A percentile compares a stretch with the other conserved stretches of the same genome.
Conservation (phyloP, 2,113 vertebrate genomes). For the Rhea pennata region DNA sequence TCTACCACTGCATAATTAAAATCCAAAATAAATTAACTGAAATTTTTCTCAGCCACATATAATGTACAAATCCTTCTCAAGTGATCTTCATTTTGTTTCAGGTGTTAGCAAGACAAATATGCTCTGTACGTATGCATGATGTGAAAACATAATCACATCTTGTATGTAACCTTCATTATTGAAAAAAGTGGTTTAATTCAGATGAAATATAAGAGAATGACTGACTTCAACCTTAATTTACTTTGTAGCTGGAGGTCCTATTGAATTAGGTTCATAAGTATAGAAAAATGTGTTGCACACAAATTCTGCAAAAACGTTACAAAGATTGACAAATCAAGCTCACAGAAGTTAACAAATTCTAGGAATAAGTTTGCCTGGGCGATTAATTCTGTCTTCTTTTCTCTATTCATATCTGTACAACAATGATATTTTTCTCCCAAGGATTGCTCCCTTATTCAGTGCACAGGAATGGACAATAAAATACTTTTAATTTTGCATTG, state of each 20-base stretch:
- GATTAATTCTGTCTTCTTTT: neutral
- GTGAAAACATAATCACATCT: neutral
- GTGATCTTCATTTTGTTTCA: neutral
- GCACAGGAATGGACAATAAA: neutral
- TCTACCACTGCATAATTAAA: neutral
- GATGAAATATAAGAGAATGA: neutral
- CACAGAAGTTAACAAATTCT: neutral
- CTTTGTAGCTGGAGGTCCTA: neutral
- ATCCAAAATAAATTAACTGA: neutral
- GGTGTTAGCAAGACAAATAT: neutral
- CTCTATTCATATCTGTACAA: neutral
- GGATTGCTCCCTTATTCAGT: neutral
- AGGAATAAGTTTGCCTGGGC: neutral
- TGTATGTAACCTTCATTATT: neutral
- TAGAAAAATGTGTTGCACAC: neutral
- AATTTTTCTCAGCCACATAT: rapidly evolving
- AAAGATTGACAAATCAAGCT: neutral
- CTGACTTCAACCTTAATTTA: neutral
- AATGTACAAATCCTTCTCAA: neutral
- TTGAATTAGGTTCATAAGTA: neutral
- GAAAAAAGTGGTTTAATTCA: neutral
- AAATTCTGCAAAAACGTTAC: neutral
- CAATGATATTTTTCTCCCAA: neutral
- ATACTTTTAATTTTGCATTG: neutral
- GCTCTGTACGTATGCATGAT: neutral